phyloP scores from a whole-genome alignment of 2,888 invertebrate species.

The Xylota sylvarum region DNA sequence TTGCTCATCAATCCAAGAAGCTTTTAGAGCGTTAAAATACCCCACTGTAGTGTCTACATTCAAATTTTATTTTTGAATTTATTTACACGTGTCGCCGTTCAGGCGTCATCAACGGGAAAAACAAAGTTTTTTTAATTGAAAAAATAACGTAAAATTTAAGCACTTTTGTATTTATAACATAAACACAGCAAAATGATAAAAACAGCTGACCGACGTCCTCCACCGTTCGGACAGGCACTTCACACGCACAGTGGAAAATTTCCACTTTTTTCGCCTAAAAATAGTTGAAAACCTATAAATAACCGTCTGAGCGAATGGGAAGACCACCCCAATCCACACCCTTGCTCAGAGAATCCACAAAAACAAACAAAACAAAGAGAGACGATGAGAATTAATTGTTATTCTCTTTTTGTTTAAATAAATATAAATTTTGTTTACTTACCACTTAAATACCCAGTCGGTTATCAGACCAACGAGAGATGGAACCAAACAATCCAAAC shows the following conservation, averaged over 20 bases:
- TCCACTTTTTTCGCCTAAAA: slow-evolving; percentile 31
- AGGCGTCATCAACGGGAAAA: not conserved
- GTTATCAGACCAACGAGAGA: slow-evolving; percentile 38
- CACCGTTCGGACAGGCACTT: not conserved
- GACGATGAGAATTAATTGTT: not conserved
- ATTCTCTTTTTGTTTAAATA: not conserved
- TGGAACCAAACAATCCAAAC: not conserved
- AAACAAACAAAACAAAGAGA: slow-evolving; percentile 13
- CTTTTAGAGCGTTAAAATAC: too few species aligned
- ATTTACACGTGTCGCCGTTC: not conserved
- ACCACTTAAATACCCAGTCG: slow-evolving; percentile 21
- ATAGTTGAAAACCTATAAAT: slow-evolving; percentile 21
- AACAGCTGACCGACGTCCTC: slow-evolving; percentile 43
- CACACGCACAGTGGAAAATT: slow-evolving; percentile 56
- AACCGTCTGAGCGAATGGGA: not conserved
- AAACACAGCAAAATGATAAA: slow-evolving; percentile 5
- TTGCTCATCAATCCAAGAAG: too few species aligned
- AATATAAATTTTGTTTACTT: slow-evolving; percentile 28
- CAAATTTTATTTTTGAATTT: not conserved
- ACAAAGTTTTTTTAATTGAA: not conserved
- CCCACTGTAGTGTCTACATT: too few species aligned
- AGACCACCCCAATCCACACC: not conserved
- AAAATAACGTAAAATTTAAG: not conserved
- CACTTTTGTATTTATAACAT: not conserved
- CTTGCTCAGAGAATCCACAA: not conserved